Conservation (phyloP, 2,888 invertebrate species). For the Drosophila acutilabella region DNA sequence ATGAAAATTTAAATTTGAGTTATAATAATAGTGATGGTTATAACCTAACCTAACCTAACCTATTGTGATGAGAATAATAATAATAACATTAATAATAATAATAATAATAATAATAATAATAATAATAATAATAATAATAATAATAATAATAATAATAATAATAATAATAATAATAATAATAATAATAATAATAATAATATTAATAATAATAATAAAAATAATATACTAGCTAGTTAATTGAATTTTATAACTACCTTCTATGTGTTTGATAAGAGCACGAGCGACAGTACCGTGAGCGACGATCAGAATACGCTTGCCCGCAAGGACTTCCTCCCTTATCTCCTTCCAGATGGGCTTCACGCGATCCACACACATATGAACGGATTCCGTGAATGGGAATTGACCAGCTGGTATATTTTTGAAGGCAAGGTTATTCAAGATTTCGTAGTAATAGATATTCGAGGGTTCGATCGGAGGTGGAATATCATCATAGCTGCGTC, state of each 20-base stretch:
- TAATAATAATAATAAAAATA: background rate
- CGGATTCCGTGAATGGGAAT: slow-evolving; percentile 93
- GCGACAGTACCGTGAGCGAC: slow-evolving; percentile 95
- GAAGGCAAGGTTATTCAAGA: slow-evolving; percentile 91
- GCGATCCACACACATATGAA: slow-evolving; percentile 92
- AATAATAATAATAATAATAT: background rate
- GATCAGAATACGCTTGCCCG: slow-evolving; percentile 91
- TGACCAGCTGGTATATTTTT: slow-evolving; percentile 89
- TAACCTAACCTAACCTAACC: no score
- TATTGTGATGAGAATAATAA: background rate
- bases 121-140: background rate
- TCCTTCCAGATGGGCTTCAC: slow-evolving; percentile 92
- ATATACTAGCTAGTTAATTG: no score
- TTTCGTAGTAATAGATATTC: slow-evolving; percentile 91
- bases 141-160: background rate
- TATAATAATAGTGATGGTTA: background rate
- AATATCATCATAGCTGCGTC: slow-evolving; percentile 92
- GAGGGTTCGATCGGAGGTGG: slow-evolving; percentile 92
- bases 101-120: background rate
- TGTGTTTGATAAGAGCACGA: slow-evolving; percentile 93
- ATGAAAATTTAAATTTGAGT: no score
- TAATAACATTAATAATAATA: background rate
- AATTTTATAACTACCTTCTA: slow-evolving; percentile 87
- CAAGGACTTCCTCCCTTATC: slow-evolving; percentile 90
- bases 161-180: background rate